Percentiles rank a stretch among this genome's conserved stretches.
Evolutionary conservation across 35 echinoderm and acorn worm genomes (phyloP).

Genomic region (Amphiura filiformis): DNA sequence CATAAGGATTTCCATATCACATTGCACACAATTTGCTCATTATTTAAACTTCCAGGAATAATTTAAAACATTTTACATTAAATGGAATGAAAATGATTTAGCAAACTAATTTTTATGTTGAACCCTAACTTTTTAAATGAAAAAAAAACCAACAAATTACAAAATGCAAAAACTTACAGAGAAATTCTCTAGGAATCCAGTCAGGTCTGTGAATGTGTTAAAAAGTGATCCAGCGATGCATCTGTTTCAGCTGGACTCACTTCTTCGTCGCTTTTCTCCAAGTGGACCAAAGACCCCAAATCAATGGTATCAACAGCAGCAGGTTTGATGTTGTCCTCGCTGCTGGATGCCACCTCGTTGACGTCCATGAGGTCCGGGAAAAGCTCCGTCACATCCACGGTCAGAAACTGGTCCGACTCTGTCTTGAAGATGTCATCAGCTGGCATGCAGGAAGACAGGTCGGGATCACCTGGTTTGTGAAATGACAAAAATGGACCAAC

Average conservation of each 20-base stretch:
- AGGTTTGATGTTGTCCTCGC: not conserved
- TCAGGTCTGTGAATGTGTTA: slow-evolving; percentile 56
- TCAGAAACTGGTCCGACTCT: slow-evolving; percentile 39
- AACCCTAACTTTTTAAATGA: no score
- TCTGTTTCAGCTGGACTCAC: slow-evolving; percentile 55
- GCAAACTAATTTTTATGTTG: no score
- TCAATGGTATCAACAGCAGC: slow-evolving; percentile 21
- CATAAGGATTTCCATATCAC: no score
- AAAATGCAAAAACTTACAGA: slow-evolving; percentile 7
- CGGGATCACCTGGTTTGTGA: slow-evolving; percentile 9
- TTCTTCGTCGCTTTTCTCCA: slow-evolving; percentile 39
- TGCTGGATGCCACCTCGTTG: slow-evolving; percentile 5
- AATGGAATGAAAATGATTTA: no score
- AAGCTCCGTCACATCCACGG: slow-evolving; percentile 41
- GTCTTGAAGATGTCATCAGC: slow-evolving; percentile 36
- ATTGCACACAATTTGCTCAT: no score
- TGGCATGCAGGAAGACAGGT: slow-evolving; percentile 44
- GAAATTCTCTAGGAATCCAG: slow-evolving; percentile 36
- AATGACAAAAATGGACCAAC: no score
- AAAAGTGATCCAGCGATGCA: slow-evolving; percentile 52
- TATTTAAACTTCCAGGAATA: no score
- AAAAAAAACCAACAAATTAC: no score
- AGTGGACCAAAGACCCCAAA: not conserved
- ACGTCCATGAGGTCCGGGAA: slow-evolving; percentile 50
- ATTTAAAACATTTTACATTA: no score